Evolutionary conservation across 2,113 vertebrate species (phyloP), one percentile per base, ranked within the genome.

Genomic region (Phyllostomus hastatus): DNA sequence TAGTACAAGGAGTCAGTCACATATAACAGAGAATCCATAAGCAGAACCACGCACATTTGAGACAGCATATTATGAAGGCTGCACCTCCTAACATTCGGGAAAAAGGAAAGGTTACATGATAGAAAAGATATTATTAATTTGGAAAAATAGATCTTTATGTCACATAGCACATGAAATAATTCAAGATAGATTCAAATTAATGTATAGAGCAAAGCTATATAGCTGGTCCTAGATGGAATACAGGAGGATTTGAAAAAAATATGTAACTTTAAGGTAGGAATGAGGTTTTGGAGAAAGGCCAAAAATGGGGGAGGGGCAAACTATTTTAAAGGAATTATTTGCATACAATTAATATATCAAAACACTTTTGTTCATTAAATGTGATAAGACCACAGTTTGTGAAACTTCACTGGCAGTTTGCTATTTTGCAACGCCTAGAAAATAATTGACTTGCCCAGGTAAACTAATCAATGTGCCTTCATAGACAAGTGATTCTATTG

Each of bases 121-220:
- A 41, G 78, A 70, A 73, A 95, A 94, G 17, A 59, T 54, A 48
- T 67, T 84, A 75, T 78, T 79, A 72, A 73, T 82, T 84, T 94
- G 38, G 76, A 57, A 88, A 67, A 86, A 64, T 54, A 78, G 61
- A 69, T 28, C 19, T 31, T 43, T 41, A 78, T 19, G 22, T 78
- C 61, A 90, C 33, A 93, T 9, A 46, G 38, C 43, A 64, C 61
- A 78, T 78, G 50, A 88, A 83, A 76, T 76, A 87, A 66, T 57
- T 88, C 46, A 66, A 81, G 90, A 78, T 38, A 14, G 35, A 46
- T 93, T 84, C 72, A 89, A 84, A 78, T 78, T 43, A 70, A 84
- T 35, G 41, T 17, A 6, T 76, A 83, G n/a, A 78, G 41, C 61
- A 84, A 95, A 79, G 35, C 26, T 64, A 24, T 22, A 61, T 19